Percentiles rank a stretch among this genome's conserved stretches.
phyloP scores from a whole-genome alignment of 92 coral and sea anemone genomes.

The Epizoanthus illoricatus region DNA sequence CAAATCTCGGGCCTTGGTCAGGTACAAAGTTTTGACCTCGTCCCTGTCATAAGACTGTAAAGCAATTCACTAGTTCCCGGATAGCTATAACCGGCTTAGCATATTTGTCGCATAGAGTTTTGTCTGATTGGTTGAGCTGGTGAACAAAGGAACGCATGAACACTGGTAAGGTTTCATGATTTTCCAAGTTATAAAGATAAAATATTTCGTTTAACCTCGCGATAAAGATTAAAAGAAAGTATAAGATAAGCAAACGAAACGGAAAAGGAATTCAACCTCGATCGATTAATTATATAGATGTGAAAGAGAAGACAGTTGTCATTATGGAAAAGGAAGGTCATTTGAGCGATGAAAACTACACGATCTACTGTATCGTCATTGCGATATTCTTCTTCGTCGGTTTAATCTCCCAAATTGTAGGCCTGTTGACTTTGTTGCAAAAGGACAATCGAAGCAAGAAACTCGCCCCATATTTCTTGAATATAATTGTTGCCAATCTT shows the following conservation, averaged over 20 bases:
- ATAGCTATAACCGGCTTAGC: too few species aligned
- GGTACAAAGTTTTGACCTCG: too few species aligned
- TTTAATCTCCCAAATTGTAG: not conserved
- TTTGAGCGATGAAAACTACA: slow-evolving; percentile 1
- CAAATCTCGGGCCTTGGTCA: too few species aligned
- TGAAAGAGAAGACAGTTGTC: not conserved
- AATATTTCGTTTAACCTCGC: not conserved
- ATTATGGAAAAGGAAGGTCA: not conserved
- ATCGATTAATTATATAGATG: not conserved
- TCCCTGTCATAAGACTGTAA: too few species aligned
- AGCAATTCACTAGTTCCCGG: too few species aligned
- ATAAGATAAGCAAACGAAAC: not conserved
- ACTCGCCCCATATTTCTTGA: slow-evolving; percentile 3
- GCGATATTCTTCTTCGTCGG: slow-evolving; percentile 1
- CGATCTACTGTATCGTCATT: not conserved
- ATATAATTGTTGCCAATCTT: not conserved
- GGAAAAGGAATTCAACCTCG: not conserved
- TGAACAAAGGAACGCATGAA: not conserved
- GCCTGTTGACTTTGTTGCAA: slow-evolving; percentile 6
- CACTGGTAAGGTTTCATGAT: not conserved
- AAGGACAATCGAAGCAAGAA: slow-evolving; percentile 16
- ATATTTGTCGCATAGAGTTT: too few species aligned
- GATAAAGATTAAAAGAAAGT: too few species aligned
- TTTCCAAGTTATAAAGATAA: too few species aligned
- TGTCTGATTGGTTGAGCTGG: not conserved